These are phyloP conservation scores for Abrostola triplasia DNA, from an alignment of 2,888 invertebrate genomes.

Conservation along the genomic window DNA sequence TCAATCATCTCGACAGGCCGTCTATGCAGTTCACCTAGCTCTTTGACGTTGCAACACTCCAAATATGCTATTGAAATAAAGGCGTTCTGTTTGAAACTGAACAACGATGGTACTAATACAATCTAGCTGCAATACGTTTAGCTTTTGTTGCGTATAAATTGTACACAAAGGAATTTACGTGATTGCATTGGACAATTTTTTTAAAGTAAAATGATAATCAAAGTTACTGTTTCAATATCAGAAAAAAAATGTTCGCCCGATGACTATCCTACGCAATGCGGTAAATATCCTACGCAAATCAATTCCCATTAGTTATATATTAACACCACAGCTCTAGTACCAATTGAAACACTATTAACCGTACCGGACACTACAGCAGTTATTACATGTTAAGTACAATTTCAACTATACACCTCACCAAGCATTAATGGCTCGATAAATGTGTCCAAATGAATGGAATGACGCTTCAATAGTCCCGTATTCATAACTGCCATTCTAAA, in stretches of 20 bases:
- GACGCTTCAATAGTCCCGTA: slow-evolving; percentile 37
- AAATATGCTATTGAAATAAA: slow-evolving; percentile 29
- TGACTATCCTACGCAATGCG: too few relatives aligned
- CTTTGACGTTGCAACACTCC: slow-evolving; percentile 39
- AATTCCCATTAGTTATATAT: too few relatives aligned
- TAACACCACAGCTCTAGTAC: too few relatives aligned
- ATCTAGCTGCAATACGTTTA: not conserved
- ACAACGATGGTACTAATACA: slow-evolving; percentile 2
- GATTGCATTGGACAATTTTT: too few relatives aligned
- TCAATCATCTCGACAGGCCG: slow-evolving; percentile 58
- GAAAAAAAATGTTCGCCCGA: too few relatives aligned
- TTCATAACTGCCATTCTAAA: slow-evolving; percentile 44
- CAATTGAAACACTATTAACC: too few relatives aligned
- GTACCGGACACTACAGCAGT: too few relatives aligned
- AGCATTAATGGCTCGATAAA: not conserved
- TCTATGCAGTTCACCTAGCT: slow-evolving; percentile 57
- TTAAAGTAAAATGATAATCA: too few relatives aligned
- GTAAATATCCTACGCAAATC: too few relatives aligned
- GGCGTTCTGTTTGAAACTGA: slow-evolving; percentile 16
- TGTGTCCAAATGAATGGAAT: slow-evolving; percentile 29
- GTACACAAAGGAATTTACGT: too few relatives aligned
- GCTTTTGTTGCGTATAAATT: too few relatives aligned
- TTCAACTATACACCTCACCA: not conserved
- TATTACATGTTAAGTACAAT: not conserved
- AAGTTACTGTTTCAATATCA: too few relatives aligned